Conservation (phyloP, 2,797 vertebrate species). For the Eidolon dupreanum region DNA sequence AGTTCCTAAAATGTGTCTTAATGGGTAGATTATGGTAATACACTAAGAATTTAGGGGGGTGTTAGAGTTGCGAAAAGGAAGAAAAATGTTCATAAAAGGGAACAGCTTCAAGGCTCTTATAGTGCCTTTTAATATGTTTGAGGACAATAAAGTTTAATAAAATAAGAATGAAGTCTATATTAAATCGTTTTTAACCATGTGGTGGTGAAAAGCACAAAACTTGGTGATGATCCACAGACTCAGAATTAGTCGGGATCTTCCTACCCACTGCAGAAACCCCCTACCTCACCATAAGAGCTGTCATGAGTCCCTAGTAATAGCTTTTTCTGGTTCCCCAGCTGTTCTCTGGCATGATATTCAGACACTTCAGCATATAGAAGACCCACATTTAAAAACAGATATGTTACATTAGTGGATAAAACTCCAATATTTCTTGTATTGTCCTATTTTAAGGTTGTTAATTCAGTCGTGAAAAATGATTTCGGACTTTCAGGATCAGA, state of each 20-base stretch:
- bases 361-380: neutral
- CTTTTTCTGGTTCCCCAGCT: neutral
- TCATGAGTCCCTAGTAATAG: neutral
- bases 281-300: neutral
- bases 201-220: neutral
- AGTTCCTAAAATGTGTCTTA: slow-evolving; percentile 24
- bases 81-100: neutral
- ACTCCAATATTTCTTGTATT: neutral
- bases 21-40: neutral
- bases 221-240: neutral
- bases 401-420: neutral
- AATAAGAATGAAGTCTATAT: neutral
- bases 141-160: slow-evolving; percentile 23
- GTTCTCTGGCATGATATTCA: neutral
- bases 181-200: slow-evolving; percentile 21
- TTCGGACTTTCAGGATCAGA: neutral
- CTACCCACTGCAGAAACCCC: neutral
- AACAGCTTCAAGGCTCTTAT: neutral
- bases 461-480: neutral
- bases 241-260: neutral
- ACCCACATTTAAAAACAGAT: neutral
- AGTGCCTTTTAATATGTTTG: slow-evolving; percentile 8
- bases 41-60: neutral
- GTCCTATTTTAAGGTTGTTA: slow-evolving; percentile 17
- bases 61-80: neutral